phyloP scores from a whole-genome alignment of 2,888 invertebrate genomes.

The Petrophora chlorosata region DNA sequence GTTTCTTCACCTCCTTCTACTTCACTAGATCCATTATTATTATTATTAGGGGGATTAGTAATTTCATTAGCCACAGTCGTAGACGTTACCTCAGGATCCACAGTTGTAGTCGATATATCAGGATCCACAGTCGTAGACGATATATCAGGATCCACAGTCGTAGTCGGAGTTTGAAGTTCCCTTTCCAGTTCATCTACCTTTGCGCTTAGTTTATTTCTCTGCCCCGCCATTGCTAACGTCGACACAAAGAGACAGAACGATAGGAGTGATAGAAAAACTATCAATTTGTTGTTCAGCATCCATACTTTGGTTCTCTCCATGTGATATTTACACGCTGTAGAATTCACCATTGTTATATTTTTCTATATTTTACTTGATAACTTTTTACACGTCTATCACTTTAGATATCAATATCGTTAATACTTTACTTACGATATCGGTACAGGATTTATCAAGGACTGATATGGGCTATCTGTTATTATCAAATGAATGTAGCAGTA shows the following conservation, averaged over 20 bases:
- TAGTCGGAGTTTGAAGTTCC: neutral
- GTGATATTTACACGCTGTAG: conserved; percentile 60
- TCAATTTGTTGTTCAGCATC: conserved; percentile 70
- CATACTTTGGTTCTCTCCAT: conserved; percentile 57
- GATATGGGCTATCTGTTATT: conserved; percentile 18
- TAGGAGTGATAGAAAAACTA: conserved; percentile 62
- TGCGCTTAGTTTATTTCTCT: conserved; percentile 51
- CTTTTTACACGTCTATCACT: conserved; percentile 18
- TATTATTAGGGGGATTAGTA: neutral
- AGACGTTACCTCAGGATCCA: neutral
- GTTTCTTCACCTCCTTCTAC: too few relatives aligned
- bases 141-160: neutral
- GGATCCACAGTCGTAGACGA: neutral
- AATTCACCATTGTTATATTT: conserved; percentile 39
- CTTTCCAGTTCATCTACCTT: conserved; percentile 44
- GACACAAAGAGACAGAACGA: conserved; percentile 70
- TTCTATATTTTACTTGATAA: conserved; percentile 11
- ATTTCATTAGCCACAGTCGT: neutral
- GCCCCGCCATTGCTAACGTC: conserved; percentile 61
- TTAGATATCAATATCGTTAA: conserved; percentile 7
- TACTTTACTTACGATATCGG: conserved; percentile 19
- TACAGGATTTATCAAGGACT: conserved; percentile 28
- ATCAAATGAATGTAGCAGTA: too few relatives aligned
- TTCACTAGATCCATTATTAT: too few relatives aligned
- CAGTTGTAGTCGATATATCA: neutral